phyloP scores from a whole-genome alignment of 2,797 vertebrate species.

The Silurus lanzhouensis region DNA sequence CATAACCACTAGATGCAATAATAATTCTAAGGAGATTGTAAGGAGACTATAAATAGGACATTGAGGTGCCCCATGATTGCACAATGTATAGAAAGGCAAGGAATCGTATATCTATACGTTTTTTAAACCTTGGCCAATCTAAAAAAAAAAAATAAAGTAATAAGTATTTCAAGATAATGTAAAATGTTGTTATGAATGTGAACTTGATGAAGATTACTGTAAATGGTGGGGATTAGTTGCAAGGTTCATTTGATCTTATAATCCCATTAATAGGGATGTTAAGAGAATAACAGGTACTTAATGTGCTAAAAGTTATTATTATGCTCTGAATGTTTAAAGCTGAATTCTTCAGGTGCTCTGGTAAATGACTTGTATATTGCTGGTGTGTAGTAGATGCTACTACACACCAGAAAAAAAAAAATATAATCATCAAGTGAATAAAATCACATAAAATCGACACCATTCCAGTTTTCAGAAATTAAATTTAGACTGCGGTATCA shows the following conservation, averaged over 20 bases:
- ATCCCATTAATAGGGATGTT: not conserved
- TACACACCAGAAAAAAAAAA: no score
- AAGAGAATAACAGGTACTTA: not conserved
- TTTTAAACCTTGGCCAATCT: not conserved
- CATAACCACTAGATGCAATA: not conserved
- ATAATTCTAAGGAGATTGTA: not conserved
- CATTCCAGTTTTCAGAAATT: not conserved
- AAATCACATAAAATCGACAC: not conserved
- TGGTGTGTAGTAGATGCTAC: no score
- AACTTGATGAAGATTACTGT: not conserved
- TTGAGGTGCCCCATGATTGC: not conserved
- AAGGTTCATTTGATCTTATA: not conserved
- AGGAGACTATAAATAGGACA: not conserved
- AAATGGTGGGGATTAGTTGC: not conserved
- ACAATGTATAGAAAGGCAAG: not conserved
- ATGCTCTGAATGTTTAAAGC: not conserved
- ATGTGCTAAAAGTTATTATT: not conserved
- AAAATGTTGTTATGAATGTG: not conserved
- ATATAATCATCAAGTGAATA: not conserved
- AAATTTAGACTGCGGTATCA: not conserved
- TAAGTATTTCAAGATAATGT: not conserved
- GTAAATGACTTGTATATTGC: not conserved
- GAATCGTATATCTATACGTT: not conserved
- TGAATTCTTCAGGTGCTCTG: constrained; percentile 1
- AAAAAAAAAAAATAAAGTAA: not conserved